Evolutionary conservation across 2,797 vertebrate species (phyloP).

Genomic region (Muraenolepis orangiensis): DNA sequence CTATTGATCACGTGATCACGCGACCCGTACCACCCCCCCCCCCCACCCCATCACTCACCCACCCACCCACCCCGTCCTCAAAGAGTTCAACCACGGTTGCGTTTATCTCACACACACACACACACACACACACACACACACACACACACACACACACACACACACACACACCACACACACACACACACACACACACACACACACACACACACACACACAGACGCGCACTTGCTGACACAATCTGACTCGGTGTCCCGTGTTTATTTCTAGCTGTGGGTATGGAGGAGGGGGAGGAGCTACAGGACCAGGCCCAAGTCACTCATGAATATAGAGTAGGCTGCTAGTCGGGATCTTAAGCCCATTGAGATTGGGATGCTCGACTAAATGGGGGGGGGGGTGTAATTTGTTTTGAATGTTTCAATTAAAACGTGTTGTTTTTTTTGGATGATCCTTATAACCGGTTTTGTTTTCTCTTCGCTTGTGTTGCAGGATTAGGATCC

Average conservation of each 20-base stretch:
- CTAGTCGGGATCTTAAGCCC: neutral
- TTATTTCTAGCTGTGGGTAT: conserved; percentile 68
- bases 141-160: no score
- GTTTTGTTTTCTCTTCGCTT: neutral
- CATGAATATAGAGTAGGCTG: conserved; percentile 8
- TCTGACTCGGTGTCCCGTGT: conserved; percentile 62
- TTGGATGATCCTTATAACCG: conserved; percentile 65
- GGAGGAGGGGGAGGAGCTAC: conserved; percentile 50
- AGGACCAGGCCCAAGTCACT: conserved; percentile 7
- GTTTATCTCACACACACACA: no score
- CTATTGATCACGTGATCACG: no score
- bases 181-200: no score
- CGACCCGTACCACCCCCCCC: no score
- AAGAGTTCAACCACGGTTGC: no score
- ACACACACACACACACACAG: conserved; percentile 18
- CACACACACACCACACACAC: no score
- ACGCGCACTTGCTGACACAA: conserved; percentile 60
- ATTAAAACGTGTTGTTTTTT: conserved; percentile 20
- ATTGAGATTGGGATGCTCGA: neutral
- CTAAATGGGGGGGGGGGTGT: neutral
- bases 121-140: no score
- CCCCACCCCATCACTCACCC: no score
- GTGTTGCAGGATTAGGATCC: conserved; percentile 80
- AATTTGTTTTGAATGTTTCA: neutral
- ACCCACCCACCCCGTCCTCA: no score